A percentile compares a stretch with the other conserved stretches of the same genome.
These are phyloP conservation scores for Escarpia spicata DNA, from an alignment of 2,888 invertebrate genomes.

Conservation along the genomic window DNA sequence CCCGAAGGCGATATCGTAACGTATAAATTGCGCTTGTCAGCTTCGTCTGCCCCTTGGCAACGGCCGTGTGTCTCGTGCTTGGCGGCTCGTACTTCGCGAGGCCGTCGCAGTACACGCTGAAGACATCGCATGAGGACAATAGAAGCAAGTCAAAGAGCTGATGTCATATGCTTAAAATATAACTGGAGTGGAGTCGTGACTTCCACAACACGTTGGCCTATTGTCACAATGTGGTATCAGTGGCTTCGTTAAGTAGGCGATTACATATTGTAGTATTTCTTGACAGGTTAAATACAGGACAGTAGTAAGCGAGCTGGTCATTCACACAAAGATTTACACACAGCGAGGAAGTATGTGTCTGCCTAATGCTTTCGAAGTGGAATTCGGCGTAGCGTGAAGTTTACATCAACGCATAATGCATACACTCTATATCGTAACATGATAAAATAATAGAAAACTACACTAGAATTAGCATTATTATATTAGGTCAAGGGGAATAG, in stretches of 20 bases:
- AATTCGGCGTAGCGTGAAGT: not conserved
- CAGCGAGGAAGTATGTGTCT: not conserved
- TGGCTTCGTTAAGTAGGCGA: not conserved
- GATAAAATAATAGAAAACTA: not conserved
- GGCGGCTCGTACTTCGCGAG: not conserved
- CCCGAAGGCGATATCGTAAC: slow-evolving; percentile 14
- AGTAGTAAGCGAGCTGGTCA: not conserved
- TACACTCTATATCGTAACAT: not conserved
- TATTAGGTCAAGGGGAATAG: too few species aligned
- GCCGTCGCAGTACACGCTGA: not conserved
- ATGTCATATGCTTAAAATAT: slow-evolving; percentile 10
- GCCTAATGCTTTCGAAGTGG: not conserved
- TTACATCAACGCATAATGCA: not conserved
- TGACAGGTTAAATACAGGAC: not conserved
- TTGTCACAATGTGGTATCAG: not conserved
- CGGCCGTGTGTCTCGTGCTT: not conserved
- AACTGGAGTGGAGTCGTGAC: not conserved
- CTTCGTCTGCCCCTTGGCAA: not conserved
- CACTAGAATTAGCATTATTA: too few species aligned
- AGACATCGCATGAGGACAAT: not conserved
- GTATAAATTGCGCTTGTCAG: not conserved
- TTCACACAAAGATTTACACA: not conserved
- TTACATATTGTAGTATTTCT: not conserved
- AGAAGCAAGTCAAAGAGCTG: not conserved
- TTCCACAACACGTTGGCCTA: not conserved